Conservation (phyloP, 2,797 vertebrate species). For the Sebastes trivittatus region DNA sequence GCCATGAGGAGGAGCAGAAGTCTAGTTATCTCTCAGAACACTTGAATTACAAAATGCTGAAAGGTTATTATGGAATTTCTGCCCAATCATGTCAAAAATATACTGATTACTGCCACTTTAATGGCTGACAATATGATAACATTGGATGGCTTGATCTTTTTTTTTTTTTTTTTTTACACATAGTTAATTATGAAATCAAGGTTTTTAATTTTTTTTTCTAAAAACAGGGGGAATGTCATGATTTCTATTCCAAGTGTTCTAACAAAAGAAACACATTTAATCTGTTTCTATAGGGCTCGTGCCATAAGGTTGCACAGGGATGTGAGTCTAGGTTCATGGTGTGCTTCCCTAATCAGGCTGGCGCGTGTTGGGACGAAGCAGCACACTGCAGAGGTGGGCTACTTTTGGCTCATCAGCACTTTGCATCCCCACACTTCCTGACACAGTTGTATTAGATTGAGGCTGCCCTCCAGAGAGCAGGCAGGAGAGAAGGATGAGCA, state of each 20-base stretch:
- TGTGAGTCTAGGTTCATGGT: conserved; percentile 48
- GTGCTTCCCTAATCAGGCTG: conserved; percentile 72
- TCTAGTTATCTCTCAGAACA: too few relatives aligned
- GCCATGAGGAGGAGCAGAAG: too few relatives aligned
- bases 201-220: too few relatives aligned
- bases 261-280: conserved; percentile 11
- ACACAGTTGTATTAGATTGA: conserved; percentile 85
- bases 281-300: conserved; percentile 27
- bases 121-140: neutral
- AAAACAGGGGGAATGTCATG: neutral
- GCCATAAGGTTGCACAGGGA: conserved; percentile 44
- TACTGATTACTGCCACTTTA: too few relatives aligned
- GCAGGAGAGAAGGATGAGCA: conserved; percentile 76
- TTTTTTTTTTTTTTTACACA: neutral
- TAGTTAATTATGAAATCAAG: neutral
- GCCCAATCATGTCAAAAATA: too few relatives aligned
- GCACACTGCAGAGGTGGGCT: conserved; percentile 87
- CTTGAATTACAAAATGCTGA: too few relatives aligned
- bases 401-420: conserved; percentile 92
- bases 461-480: conserved; percentile 77
- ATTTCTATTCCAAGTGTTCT: neutral
- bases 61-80: too few relatives aligned
- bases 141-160: neutral
- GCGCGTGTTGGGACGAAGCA: conserved; percentile 61
- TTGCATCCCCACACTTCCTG: conserved; percentile 90